phyloP scores from a whole-genome alignment of 2,113 vertebrate species.

The Gobio gobio region DNA sequence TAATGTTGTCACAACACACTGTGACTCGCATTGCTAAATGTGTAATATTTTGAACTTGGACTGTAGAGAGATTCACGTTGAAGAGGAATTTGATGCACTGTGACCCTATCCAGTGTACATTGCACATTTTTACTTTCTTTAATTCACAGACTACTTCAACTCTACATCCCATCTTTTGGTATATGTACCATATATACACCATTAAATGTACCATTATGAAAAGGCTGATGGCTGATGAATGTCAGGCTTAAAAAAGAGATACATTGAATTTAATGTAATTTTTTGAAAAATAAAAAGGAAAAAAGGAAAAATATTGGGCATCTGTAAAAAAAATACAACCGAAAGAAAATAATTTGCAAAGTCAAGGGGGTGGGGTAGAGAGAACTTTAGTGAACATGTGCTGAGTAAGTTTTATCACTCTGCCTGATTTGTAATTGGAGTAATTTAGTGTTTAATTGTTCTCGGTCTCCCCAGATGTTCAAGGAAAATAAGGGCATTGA shows the following conservation, averaged over 20 bases:
- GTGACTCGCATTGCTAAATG: constrained; percentile 11
- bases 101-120: neutral
- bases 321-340: neutral
- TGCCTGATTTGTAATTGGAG: neutral
- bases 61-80: neutral
- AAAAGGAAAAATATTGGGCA: neutral
- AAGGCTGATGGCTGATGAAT: no score
- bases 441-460: neutral
- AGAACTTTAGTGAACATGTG: neutral
- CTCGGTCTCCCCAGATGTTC: neutral
- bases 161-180: neutral
- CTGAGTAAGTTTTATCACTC: neutral
- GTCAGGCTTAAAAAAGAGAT: neutral
- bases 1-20: neutral
- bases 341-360: neutral
- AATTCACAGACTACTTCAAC: neutral
- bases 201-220: no score
- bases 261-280: neutral
- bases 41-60: neutral
- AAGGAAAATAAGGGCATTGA: neutral
- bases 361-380: neutral
- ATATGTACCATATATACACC: neutral
- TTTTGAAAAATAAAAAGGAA: neutral
- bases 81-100: neutral
- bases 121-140: neutral